These are phyloP conservation scores for Synanthedon myopaeformis DNA, from an alignment of 2,888 invertebrate genomes.

Conservation along the genomic window DNA sequence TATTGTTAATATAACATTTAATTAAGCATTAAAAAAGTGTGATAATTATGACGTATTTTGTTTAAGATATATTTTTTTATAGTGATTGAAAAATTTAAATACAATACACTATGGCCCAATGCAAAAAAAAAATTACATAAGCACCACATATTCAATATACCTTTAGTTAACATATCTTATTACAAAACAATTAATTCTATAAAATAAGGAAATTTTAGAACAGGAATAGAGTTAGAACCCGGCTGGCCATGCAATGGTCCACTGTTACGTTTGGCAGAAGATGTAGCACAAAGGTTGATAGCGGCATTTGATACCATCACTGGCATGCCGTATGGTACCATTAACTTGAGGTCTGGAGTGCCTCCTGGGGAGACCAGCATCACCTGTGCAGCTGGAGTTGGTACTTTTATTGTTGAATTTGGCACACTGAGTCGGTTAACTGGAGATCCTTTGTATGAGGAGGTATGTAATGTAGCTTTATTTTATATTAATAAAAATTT, in stretches of 20 bases:
- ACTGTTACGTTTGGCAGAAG: slow-evolving; percentile 90
- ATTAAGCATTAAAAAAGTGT: too few relatives aligned
- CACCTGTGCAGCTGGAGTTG: slow-evolving; percentile 98
- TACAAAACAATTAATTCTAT: slow-evolving; percentile 1
- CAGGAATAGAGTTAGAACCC: slow-evolving; percentile 83
- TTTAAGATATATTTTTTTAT: too few relatives aligned
- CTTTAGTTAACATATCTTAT: not conserved
- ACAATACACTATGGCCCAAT: not conserved
- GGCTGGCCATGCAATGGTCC: slow-evolving; percentile 99
- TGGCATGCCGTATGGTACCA: slow-evolving; percentile 99
- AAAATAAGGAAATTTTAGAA: slow-evolving; percentile 49
- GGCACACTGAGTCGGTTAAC: slow-evolving; percentile 93
- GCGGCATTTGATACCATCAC: slow-evolving; percentile 91
- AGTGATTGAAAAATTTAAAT: too few relatives aligned
- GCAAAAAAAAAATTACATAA: not conserved
- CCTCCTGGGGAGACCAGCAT: slow-evolving; percentile 95
- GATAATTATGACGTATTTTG: too few relatives aligned
- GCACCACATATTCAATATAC: not conserved
- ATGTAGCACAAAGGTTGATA: slow-evolving; percentile 91
- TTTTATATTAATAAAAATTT: too few relatives aligned
- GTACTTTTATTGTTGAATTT: slow-evolving; percentile 97
- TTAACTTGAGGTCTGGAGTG: slow-evolving; percentile 90
- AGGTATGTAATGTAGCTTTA: slow-evolving; percentile 51
- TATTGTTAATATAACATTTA: too few relatives aligned
- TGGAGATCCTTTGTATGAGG: slow-evolving; percentile 94